A percentile compares a stretch with the other conserved stretches of the same genome.
Conservation (phyloP, 2,888 invertebrate species). For the Agelastica alni region DNA sequence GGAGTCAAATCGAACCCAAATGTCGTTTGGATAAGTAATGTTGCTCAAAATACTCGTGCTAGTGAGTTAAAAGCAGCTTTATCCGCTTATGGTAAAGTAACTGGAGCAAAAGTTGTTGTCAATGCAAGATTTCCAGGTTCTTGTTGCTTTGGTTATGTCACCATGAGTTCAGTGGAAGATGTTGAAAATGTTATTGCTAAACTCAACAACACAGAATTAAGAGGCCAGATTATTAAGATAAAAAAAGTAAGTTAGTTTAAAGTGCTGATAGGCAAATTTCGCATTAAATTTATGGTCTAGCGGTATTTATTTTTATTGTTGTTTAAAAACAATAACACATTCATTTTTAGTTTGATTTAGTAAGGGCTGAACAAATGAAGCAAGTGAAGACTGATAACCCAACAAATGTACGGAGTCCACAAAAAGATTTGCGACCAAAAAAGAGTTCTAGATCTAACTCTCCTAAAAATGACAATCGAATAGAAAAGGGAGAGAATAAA, state of each 20-base stretch:
- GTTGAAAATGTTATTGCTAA: slow-evolving; percentile 89
- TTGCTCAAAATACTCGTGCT: slow-evolving; percentile 88
- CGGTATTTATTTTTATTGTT: too few relatives aligned
- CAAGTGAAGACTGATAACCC: slow-evolving; percentile 41
- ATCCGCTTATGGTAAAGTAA: slow-evolving; percentile 90
- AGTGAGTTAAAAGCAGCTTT: slow-evolving; percentile 93
- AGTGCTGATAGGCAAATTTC: slow-evolving; percentile 33
- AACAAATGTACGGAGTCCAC: slow-evolving; percentile 15
- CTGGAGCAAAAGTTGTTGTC: slow-evolving; percentile 95
- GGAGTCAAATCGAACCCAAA: slow-evolving; percentile 53
- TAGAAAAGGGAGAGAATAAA: slow-evolving; percentile 21
- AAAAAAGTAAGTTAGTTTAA: slow-evolving; percentile 81
- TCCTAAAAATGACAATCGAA: slow-evolving; percentile 21
- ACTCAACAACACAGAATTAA: slow-evolving; percentile 89
- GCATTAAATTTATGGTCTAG: slow-evolving; percentile 49
- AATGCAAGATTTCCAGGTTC: slow-evolving; percentile 92
- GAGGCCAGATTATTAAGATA: slow-evolving; percentile 92
- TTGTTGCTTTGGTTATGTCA: slow-evolving; percentile 94
- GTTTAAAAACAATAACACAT: too few relatives aligned
- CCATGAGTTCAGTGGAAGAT: slow-evolving; percentile 89
- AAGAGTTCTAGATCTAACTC: slow-evolving; percentile 16
- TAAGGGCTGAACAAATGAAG: slow-evolving; percentile 52
- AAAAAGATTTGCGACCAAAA: slow-evolving; percentile 13
- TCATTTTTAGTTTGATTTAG: slow-evolving; percentile 44
- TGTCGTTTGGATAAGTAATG: slow-evolving; percentile 94